Evolutionary conservation across 1,140 invertebrate genomes (phyloP), one percentile per base, ranked within the genome.

Genomic region (Halesus radiatus): DNA sequence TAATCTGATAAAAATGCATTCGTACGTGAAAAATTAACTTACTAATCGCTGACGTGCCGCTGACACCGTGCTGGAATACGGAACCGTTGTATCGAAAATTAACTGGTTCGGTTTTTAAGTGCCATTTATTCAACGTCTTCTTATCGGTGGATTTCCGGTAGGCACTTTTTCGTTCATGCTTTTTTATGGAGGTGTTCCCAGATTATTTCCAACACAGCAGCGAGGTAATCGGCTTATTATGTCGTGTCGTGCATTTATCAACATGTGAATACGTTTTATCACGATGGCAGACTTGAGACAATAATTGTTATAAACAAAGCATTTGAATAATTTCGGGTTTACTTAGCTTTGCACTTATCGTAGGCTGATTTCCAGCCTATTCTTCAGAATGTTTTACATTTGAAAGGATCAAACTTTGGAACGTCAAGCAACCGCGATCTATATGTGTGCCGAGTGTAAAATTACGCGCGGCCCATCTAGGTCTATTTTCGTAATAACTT

Each of bases 1-100:
- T 78, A 64, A 83, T 83, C 81, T 75, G 81, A 83, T 83, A 83
- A 79, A 80, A 80, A 66, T 78, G 79, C 81, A 77, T 70, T 80
- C 78, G 56, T 76, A 76, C 78, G 68, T 80, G 78, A 82, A 74
- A 76, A 82, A 82, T 80, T 72, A 73, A 76, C 66, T 56, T 23
- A 60, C 74, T 76, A 76, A 80, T 80, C 79, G 68, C 18, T 50
- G 78, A 74, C 58, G 45, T 64, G 75, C 60, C 18, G 75, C 60
- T 20, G 60, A 76, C 75, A 50, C 58, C 13, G 15, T 20, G 32
- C 23, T 29, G 37, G 68, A 10, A 20, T 32, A n/a, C 66, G 52
- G 22, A 64, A 77, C 75, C 75, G 45, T 77, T 66, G 75, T 3
- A 18, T 16, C 26, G 50, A 29, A 74, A 74, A 74, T 52, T 74